Base-by-base conservation (phyloP, 1,140 invertebrate species). In the Macrobrachium nipponense region DNA sequence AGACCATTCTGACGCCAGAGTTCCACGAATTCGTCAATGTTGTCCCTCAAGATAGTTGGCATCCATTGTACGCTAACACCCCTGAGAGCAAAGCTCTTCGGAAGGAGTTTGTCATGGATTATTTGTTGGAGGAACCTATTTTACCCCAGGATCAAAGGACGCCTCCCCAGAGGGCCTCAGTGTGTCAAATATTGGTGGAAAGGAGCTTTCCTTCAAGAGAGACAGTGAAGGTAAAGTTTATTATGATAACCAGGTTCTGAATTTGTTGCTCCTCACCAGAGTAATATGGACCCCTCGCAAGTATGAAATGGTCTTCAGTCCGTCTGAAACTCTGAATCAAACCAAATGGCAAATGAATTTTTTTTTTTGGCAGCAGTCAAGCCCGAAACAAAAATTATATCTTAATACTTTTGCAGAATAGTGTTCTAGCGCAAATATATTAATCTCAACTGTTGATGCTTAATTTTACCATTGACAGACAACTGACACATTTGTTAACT, bases 81-180 rank as follows among this genome's bases (percentile, higher is more conserved):
- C 62, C 44, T 23, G 62, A 70, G 43, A 81, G 70, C 51, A n/a
- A 44, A 8, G 64, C 79, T 20, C 79, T 81, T 51, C 79, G 79
- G 11, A 15, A 36, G n/a, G 62, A 81, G 64, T 70, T 81, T n/a
- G 36, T 81, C 18, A 36, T 81, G 27, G 79, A 81, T 62, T 81
- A 81, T 51, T 44, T 81, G 14, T 12, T 44, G 6, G 36, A 51
- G 17, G 64, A 81, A 58, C 62, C 64, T 12, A 43, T 81, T 23
- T 58, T 51, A 10, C 36, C n/a, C n/a, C 27, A 70, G 17, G 79
- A 81, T n/a, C 15, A 27, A 14, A 20, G 43, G 14, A 70, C 2
- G 20, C 17, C 0, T 2, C 6, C 17, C 43, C 79, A 12, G 79
- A 58, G 20, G 79, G 79, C 6, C 60, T 81, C 64, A 36, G 5